A percentile compares a stretch with the other conserved stretches of the same genome.
Evolutionary conservation across 92 coral and sea anemone genomes (phyloP).

Genomic region (Epizoanthus stellaris): DNA sequence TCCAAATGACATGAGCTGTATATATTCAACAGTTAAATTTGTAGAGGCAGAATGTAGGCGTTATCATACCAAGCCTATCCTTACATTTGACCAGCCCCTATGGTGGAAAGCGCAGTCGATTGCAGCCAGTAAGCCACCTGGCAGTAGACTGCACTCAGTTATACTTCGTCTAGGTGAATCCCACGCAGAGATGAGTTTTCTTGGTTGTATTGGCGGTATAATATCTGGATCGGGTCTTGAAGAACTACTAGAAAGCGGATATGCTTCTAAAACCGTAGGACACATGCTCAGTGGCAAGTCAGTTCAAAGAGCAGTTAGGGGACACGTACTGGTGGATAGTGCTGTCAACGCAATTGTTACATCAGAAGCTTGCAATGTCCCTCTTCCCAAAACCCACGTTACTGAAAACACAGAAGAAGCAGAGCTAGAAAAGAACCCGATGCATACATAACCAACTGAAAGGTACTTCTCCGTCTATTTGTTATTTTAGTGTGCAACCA

Average conservation of each 20-base stretch:
- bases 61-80: slow-evolving; percentile 48
- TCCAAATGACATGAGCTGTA: slow-evolving; percentile 40
- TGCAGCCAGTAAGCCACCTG: slow-evolving; percentile 36
- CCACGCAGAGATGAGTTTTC: slow-evolving; percentile 62
- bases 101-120: slow-evolving; percentile 60
- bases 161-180: slow-evolving; percentile 51
- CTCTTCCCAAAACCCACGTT: no score
- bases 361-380: no score
- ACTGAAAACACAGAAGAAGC: no score
- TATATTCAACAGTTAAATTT: slow-evolving; percentile 50
- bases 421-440: no score
- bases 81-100: slow-evolving; percentile 67
- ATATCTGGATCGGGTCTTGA: slow-evolving; percentile 59
- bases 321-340: no score
- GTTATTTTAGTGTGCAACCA: no score
- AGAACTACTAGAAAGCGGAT: slow-evolving; percentile 49
- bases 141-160: slow-evolving; percentile 31
- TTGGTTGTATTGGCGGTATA: slow-evolving; percentile 49
- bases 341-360: no score
- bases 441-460: no score
- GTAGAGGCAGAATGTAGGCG: slow-evolving; percentile 48
- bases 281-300: slow-evolving; percentile 64
- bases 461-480: no score
- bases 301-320: slow-evolving; percentile 17
- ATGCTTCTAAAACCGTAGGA: slow-evolving; percentile 47